phyloP scores from a whole-genome alignment of 2,797 vertebrate species.

The Gallinago stenura region DNA sequence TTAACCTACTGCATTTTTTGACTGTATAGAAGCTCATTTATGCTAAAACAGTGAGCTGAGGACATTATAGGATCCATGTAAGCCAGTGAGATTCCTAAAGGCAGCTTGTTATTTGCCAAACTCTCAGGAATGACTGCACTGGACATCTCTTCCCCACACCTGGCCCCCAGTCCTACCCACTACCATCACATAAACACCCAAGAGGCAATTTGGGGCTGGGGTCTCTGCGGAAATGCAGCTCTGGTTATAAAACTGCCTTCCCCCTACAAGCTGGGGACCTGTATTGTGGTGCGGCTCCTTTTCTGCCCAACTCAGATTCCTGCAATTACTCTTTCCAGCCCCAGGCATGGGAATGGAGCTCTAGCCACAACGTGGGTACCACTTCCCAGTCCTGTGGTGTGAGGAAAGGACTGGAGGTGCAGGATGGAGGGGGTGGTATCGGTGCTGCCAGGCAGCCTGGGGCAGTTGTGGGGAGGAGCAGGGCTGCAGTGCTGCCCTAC shows the following conservation, averaged over 20 bases:
- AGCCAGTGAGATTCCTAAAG: not conserved
- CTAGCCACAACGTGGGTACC: rapidly evolving
- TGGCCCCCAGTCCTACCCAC: not conserved
- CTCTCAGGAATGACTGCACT: not conserved
- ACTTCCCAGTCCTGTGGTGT: not conserved
- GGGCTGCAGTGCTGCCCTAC: not conserved
- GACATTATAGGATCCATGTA: rapidly evolving
- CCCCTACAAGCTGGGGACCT: rapidly evolving
- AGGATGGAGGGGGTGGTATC: not conserved
- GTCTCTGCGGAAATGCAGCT: not conserved
- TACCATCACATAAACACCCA: not conserved
- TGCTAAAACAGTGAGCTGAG: not conserved
- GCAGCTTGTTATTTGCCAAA: not conserved
- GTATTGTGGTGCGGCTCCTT: rapidly evolving
- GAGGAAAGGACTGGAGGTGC: not conserved
- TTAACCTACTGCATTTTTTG: not conserved
- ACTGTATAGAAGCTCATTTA: not conserved
- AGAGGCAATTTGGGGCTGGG: not conserved
- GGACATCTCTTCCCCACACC: not conserved
- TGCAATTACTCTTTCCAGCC: rapidly evolving
- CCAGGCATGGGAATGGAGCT: not conserved
- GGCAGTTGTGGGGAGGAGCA: not conserved
- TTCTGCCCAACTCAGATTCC: not conserved
- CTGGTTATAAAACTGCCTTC: not conserved
- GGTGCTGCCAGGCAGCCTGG: not conserved